Evolutionary conservation across 2,888 invertebrate genomes (phyloP).

Genomic region (Cephus nigrinus): DNA sequence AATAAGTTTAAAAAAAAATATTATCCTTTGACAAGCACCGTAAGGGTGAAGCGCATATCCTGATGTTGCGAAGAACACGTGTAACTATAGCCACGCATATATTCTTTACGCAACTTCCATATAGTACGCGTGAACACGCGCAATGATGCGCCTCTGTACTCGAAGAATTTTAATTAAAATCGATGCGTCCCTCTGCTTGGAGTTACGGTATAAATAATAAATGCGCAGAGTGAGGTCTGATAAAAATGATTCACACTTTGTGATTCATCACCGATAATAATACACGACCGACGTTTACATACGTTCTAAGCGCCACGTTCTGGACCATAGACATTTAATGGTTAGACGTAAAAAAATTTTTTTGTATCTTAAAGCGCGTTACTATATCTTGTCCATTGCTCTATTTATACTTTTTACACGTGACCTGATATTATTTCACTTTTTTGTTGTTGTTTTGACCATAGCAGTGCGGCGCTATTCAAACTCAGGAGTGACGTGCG

Average conservation of each 20-base stretch:
- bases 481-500: background rate
- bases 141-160: background rate
- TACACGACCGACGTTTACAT: background rate
- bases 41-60: no score
- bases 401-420: background rate
- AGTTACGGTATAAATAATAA: background rate
- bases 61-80: background rate
- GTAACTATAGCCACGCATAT: background rate
- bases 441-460: background rate
- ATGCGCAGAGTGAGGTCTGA: background rate
- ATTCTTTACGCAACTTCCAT: background rate
- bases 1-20: background rate
- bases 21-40: no score
- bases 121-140: background rate
- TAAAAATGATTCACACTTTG: background rate
- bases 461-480: background rate
- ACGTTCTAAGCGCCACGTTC: no score
- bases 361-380: background rate
- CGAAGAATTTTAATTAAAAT: background rate
- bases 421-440: background rate
- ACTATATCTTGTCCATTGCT: background rate
- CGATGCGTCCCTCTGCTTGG: background rate
- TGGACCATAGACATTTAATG: background rate
- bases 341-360: background rate
- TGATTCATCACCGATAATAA: background rate